Conservation (phyloP, 2,888 invertebrate genomes). For the Boloria euphrosyne region DNA sequence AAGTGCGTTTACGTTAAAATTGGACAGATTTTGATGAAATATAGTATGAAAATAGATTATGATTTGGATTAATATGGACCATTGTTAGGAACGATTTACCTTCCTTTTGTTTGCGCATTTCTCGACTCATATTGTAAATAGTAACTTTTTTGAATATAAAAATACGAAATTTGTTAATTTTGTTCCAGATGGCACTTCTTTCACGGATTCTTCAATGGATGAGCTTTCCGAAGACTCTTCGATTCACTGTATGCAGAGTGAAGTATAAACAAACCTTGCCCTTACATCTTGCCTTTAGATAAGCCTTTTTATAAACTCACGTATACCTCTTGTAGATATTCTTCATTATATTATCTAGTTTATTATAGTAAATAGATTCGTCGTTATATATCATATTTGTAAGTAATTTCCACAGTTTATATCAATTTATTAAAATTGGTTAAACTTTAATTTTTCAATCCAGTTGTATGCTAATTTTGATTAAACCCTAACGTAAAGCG, state of each 20-base stretch:
- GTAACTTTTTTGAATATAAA: neutral
- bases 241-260: conserved; percentile 92
- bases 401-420: conserved; percentile 3
- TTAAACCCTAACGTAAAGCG: no score
- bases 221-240: conserved; percentile 94
- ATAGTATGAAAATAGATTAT: no score
- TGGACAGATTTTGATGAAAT: no score
- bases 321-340: conserved; percentile 29
- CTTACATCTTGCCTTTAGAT: conserved; percentile 9
- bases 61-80: no score
- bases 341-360: conserved; percentile 7
- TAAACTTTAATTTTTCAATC: no score
- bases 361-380: conserved; percentile 1
- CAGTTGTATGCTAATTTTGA: no score
- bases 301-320: conserved; percentile 12
- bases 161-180: neutral
- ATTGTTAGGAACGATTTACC: no score
- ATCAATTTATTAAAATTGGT: neutral
- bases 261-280: conserved; percentile 74
- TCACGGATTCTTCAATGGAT: conserved; percentile 91
- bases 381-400: neutral
- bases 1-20: no score
- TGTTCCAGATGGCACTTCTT: conserved; percentile 73
- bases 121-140: no score
- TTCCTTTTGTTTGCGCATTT: no score